Evolutionary conservation across 2,888 invertebrate genomes (phyloP).

Genomic region (Lottia scabra): DNA sequence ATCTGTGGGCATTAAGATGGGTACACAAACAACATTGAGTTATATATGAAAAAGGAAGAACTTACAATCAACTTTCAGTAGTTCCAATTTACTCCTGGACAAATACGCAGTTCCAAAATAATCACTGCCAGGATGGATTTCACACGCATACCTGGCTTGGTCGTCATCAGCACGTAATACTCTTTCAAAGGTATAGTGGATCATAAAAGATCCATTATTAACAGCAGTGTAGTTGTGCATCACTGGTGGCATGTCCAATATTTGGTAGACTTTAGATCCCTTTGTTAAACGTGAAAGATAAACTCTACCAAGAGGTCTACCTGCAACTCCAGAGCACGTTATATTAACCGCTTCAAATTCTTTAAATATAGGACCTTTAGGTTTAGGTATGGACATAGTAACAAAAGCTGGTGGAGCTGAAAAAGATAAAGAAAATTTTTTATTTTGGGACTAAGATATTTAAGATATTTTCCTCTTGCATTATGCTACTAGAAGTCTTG

Average conservation of each 20-base stretch:
- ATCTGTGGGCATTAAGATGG: too few species aligned
- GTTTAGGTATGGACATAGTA: neutral
- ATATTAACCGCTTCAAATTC: neutral
- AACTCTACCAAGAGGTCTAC: neutral
- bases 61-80: neutral
- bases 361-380: neutral
- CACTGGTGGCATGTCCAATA: neutral
- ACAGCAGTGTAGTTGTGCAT: neutral
- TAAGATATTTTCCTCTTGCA: too few species aligned
- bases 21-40: too few species aligned
- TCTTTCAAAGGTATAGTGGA: neutral
- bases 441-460: neutral
- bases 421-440: neutral
- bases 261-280: neutral
- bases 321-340: neutral
- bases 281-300: neutral
- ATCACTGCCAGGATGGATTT: neutral
- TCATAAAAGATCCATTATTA: neutral
- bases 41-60: neutral
- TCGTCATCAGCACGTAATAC: neutral
- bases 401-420: neutral
- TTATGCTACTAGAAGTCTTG: too few species aligned
- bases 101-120: neutral
- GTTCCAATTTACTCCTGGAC: neutral
- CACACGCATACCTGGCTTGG: neutral